Evolutionary conservation across 2,113 vertebrate species (phyloP).

Genomic region (Cardinalis cardinalis): DNA sequence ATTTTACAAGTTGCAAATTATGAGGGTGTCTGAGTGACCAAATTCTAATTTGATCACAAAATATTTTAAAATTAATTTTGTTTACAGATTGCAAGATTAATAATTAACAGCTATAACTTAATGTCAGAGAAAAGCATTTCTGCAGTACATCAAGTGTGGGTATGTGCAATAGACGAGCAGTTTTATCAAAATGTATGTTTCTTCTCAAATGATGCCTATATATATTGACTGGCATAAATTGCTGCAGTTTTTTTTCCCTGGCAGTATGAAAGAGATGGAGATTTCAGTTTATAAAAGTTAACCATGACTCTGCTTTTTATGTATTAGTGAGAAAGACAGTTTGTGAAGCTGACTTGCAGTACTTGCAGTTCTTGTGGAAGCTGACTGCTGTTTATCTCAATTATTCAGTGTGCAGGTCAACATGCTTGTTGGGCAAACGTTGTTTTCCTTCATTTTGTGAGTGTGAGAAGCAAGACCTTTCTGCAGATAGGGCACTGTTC

Average conservation of each 20-base stretch:
- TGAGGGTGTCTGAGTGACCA: neutral
- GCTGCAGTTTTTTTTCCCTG: neutral
- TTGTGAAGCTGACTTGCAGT: neutral
- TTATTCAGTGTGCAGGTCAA: neutral
- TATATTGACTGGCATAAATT: neutral
- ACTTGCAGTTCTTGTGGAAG: neutral
- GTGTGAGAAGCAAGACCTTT: slow-evolving; percentile 38
- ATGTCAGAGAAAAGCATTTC: neutral
- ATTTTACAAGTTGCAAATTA: neutral
- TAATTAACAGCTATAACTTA: neutral
- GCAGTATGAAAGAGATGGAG: neutral
- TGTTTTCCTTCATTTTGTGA: slow-evolving; percentile 6
- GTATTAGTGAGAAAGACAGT: neutral
- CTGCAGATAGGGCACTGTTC: slow-evolving; percentile 1
- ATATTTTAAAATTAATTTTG: neutral
- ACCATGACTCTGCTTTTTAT: neutral
- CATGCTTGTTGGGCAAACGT: neutral
- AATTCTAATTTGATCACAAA: neutral
- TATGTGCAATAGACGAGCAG: neutral
- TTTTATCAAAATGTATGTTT: neutral
- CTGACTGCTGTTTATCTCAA: neutral
- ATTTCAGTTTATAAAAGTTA: neutral
- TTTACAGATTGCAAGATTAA: neutral
- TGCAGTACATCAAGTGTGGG: neutral
- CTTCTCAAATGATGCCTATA: neutral